A percentile compares a stretch with the other conserved stretches of the same genome.
Conservation (phyloP, 2,113 vertebrate species). For the Hippocampus guttulatus region DNA sequence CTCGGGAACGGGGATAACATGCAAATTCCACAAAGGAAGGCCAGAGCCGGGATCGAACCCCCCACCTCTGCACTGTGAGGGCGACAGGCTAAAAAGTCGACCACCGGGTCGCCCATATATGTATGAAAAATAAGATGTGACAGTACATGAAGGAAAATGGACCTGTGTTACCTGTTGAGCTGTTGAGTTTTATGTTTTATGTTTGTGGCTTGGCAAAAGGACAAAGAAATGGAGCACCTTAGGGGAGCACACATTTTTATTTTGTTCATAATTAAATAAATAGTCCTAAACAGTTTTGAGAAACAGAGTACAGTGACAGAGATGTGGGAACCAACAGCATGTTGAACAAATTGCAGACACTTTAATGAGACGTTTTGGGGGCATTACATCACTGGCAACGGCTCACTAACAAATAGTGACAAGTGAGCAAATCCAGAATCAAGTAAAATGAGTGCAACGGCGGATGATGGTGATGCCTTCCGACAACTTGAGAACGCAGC, state of each 20-base stretch:
- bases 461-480: conserved; percentile 28
- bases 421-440: conserved; percentile 29
- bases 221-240: conserved; percentile 13
- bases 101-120: no score
- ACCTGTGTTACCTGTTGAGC: no score
- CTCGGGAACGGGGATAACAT: no score
- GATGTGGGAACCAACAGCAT: background rate
- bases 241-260: conserved; percentile 26
- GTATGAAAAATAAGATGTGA: no score
- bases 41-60: no score
- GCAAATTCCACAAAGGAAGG: no score
- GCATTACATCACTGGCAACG: conserved; percentile 6
- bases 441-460: conserved; percentile 30
- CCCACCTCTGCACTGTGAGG: no score
- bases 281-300: background rate
- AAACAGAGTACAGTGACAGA: background rate
- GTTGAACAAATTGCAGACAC: conserved; percentile 11
- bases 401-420: conserved; percentile 38
- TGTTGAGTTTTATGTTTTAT: no score
- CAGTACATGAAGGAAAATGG: no score
- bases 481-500: conserved; percentile 41
- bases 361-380: conserved; percentile 3
- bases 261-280: conserved; percentile 15
- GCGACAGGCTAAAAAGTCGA: no score
- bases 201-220: background rate